A percentile compares a stretch with the other conserved stretches of the same genome.
Conservation (phyloP, 2,797 vertebrate genomes). For the Podarcis lilfordi region DNA sequence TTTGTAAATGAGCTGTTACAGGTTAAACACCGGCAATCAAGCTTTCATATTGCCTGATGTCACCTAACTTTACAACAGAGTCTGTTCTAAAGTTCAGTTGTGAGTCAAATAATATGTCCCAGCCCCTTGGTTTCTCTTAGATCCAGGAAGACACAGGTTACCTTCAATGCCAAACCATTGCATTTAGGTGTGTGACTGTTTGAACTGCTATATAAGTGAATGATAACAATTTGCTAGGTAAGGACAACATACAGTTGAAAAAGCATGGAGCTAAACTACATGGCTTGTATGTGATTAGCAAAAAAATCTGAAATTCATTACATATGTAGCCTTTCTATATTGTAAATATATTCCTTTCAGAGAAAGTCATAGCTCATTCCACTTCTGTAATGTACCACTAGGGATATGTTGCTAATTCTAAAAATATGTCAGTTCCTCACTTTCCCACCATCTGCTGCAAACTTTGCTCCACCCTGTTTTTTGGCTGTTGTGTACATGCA, state of each 20-base stretch:
- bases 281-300: conserved; percentile 42
- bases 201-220: background rate
- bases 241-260: conserved; percentile 20
- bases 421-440: conserved; percentile 63
- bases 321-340: conserved; percentile 29
- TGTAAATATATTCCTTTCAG: conserved; percentile 64
- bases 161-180: background rate
- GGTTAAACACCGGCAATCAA: background rate
- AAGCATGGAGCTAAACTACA: conserved; percentile 45
- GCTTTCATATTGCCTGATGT: background rate
- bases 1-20: background rate
- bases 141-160: background rate
- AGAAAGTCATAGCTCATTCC: conserved; percentile 64
- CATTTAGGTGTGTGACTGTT: background rate
- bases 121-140: background rate
- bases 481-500: conserved; percentile 43
- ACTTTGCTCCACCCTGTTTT: conserved; percentile 35
- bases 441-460: conserved; percentile 55
- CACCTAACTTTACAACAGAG: background rate
- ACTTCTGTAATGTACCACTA: conserved; percentile 64
- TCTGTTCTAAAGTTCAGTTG: background rate
- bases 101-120: background rate
- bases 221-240: conserved; percentile 37
- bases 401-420: conserved; percentile 66
- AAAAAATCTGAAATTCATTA: conserved; percentile 47